Evolutionary conservation across 92 coral and sea anemone species (phyloP), one percentile per base, ranked within the genome.

Genomic region (Nematostella vectensis): DNA sequence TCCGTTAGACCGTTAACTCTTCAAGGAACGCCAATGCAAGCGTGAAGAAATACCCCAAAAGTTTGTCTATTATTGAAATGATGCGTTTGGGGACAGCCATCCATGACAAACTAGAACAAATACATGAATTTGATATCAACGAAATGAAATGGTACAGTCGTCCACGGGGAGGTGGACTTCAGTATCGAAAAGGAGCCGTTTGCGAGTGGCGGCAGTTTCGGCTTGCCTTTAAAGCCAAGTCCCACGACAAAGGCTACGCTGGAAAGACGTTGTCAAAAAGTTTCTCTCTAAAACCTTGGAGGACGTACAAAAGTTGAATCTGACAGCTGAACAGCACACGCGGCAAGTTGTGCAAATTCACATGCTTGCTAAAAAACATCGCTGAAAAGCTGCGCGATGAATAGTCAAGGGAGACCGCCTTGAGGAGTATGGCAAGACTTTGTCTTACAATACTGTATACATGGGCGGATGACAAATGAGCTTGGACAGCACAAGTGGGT

Each of bases 291-390:
- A 29, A n/a, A 27, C 58, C 15, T 25, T 57, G 22, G 29, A 68
- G 4, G 15, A 18, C 17, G 48, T 68, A 9, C 22, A 19, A 25
- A 3, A 19, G 21, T 56, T 58, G 9, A 31, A 29, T 19, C 74
- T 56, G 47, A 68, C 45, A 37, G 55, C 54, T 2, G 74, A 68
- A 19, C 56, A 57, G 37, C 74, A 57, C 62, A 68, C 74, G 33
- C 29, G 37, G 13, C 53, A 67, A 51, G 57, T 67, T 2, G 74
- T 67, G 42, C 71, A 65, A 39, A 65, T 57, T 43, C 65, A 55
- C 27, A 31, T 15, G 27, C 51, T 58, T 9, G 60, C 54, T 27
- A 2, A 37, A 33, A 50, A 69, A 27, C 27, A 58, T 36, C 24
- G 64, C 11, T 12, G 6, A 8, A 33, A 47, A n/a, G 25, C 57